A percentile compares a stretch with the other conserved stretches of the same genome.
These are phyloP conservation scores for Egretta garzetta DNA, from an alignment of 2,113 vertebrate species.

Conservation along the genomic window DNA sequence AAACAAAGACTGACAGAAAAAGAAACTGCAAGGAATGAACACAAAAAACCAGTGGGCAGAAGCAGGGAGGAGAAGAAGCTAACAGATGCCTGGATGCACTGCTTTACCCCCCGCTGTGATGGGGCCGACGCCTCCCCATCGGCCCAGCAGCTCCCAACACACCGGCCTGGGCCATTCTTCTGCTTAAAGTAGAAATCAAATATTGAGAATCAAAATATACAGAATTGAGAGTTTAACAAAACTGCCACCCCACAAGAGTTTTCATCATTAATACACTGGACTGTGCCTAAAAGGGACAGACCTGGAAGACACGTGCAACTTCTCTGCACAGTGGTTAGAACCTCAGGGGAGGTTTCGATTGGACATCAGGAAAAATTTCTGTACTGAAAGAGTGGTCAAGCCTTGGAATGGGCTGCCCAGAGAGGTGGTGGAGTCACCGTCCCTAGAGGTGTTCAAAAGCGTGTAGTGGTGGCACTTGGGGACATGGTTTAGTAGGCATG, in stretches of 20 bases:
- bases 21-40: background rate
- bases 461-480: too few relatives aligned
- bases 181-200: background rate
- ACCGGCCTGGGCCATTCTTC: background rate
- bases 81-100: background rate
- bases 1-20: background rate
- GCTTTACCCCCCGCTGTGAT: fast-evolving
- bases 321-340: too few relatives aligned
- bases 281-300: background rate
- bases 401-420: too few relatives aligned
- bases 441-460: too few relatives aligned
- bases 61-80: background rate
- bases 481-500: too few relatives aligned
- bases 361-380: too few relatives aligned
- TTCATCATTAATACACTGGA: background rate
- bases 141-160: background rate
- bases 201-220: background rate
- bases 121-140: background rate
- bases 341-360: too few relatives aligned
- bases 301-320: fast-evolving
- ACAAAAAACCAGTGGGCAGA: background rate
- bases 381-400: too few relatives aligned
- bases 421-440: too few relatives aligned
- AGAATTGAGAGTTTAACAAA: background rate
- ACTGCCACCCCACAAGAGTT: background rate